Conservation (phyloP, 2,113 vertebrate species). For the Prochilodus magdalenae region DNA sequence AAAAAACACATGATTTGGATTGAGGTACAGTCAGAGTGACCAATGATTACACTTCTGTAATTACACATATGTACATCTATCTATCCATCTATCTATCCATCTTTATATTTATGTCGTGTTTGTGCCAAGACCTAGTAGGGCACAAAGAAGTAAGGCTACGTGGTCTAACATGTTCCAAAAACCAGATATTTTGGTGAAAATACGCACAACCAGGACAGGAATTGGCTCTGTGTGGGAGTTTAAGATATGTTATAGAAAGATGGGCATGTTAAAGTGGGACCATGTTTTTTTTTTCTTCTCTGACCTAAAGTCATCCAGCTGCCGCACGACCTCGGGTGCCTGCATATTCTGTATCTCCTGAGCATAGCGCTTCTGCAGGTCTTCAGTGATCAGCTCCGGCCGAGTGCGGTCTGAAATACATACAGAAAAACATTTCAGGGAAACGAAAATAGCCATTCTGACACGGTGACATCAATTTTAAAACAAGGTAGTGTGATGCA, state of each 20-base stretch:
- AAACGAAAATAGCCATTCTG: not conserved
- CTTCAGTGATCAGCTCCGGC: slow-evolving; percentile 81
- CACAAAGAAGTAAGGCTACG: too few relatives aligned
- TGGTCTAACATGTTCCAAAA: too few relatives aligned
- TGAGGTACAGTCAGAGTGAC: not conserved
- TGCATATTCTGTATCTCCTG: slow-evolving; percentile 76
- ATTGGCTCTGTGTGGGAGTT: too few relatives aligned
- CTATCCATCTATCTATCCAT: too few relatives aligned
- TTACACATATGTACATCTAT: too few relatives aligned
- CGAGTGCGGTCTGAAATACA: slow-evolving; percentile 79
- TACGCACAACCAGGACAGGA: too few relatives aligned
- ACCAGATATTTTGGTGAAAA: too few relatives aligned
- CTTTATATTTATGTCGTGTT: too few relatives aligned
- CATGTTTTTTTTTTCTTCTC: not conserved
- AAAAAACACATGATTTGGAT: not conserved
- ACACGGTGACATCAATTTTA: not conserved
- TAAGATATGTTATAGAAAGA: too few relatives aligned
- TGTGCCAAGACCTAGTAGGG: too few relatives aligned
- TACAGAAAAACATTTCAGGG: not conserved
- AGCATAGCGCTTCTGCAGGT: slow-evolving; percentile 72
- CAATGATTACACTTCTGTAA: not conserved
- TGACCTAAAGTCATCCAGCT: slow-evolving; percentile 88
- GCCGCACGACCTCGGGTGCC: slow-evolving; percentile 71
- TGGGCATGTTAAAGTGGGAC: too few relatives aligned
- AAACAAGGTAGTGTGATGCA: not conserved